Evolutionary conservation across 2,113 vertebrate species (phyloP).

Genomic region (Anoura caudifer): DNA sequence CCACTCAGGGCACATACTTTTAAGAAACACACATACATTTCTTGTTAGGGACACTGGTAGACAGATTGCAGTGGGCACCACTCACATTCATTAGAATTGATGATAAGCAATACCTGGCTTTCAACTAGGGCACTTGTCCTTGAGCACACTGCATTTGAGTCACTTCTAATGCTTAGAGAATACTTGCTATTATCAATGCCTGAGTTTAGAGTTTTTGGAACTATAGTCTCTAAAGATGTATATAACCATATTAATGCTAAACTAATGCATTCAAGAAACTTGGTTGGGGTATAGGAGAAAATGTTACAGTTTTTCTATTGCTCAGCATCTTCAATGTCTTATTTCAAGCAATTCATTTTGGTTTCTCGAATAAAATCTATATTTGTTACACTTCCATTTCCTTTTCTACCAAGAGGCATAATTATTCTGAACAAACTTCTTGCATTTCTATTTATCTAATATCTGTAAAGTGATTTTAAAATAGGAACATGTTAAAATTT

Average conservation of each 20-base stretch:
- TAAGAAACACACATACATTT: not conserved
- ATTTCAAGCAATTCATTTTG: not conserved
- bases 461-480: slow-evolving; percentile 18
- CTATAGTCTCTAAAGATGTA: not conserved
- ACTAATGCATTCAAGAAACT: not conserved
- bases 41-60: not conserved
- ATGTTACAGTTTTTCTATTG: not conserved
- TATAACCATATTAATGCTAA: not conserved
- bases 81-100: not conserved
- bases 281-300: not conserved
- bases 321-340: not conserved
- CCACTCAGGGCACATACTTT: not conserved
- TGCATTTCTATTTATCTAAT: not conserved
- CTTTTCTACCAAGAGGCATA: not conserved
- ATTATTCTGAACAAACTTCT: not conserved
- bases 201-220: not conserved
- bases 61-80: not conserved
- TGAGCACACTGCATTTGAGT: not conserved
- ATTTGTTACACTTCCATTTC: not conserved
- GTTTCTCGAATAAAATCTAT: not conserved
- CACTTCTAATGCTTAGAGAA: not conserved
- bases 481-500: not conserved
- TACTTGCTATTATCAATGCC: not conserved
- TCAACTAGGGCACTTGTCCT: not conserved
- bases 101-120: not conserved